These are phyloP conservation scores for Heliangelus exortis DNA, from an alignment of 2,797 vertebrate species.

Conservation along the genomic window DNA sequence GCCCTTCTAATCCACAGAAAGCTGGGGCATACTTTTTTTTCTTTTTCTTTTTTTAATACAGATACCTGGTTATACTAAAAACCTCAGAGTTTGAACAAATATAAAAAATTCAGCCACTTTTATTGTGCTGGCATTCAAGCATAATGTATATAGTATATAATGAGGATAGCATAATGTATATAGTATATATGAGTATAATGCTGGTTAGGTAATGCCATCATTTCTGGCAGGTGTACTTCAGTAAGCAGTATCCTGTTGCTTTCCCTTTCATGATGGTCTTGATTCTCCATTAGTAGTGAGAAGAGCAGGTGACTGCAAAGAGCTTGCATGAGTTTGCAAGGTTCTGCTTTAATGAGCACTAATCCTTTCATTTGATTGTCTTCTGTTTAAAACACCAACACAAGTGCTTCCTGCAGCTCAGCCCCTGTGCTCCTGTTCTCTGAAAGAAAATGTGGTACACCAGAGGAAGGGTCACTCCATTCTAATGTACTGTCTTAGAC, in stretches of 20 bases:
- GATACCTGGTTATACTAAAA: background rate
- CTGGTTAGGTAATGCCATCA: background rate
- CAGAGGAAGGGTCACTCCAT: background rate
- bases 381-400: background rate
- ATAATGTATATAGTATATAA: too few relatives aligned
- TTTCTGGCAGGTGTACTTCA: background rate
- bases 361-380: background rate
- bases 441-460: background rate
- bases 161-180: too few relatives aligned
- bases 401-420: background rate
- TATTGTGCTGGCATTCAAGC: background rate
- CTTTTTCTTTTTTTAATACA: background rate
- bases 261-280: background rate
- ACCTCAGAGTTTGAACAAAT: background rate
- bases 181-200: background rate
- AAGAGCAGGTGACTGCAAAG: background rate
- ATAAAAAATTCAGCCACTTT: background rate
- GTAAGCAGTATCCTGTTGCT: background rate
- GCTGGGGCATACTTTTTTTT: too few relatives aligned
- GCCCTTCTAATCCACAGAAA: background rate
- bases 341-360: background rate
- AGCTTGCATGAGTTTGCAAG: background rate
- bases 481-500: background rate
- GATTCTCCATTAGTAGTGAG: background rate
- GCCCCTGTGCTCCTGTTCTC: background rate